Evolutionary conservation across 2,113 vertebrate species (phyloP), one percentile per base, ranked within the genome.

Genomic region (Ptyas mucosa): DNA sequence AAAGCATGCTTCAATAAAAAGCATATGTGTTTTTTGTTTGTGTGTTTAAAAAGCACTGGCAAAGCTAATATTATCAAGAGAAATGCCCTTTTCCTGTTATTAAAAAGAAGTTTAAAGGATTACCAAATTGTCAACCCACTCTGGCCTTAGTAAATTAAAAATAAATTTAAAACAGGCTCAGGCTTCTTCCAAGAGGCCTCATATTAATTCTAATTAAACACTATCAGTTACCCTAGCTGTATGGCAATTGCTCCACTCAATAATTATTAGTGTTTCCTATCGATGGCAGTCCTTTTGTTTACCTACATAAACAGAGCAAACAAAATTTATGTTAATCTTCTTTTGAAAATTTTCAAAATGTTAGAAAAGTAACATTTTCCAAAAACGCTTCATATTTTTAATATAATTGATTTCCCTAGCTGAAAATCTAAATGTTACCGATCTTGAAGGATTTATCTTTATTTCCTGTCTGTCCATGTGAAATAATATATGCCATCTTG

Each of bases 301-400:
- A 91, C 55, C 81, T 93, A 94, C 24, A 92, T 91, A 94, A 96
- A 95, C 55, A 95, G 94, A 23, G 23, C 93, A 95, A 87, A 96
- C 14, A 54, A 5, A 6, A 89, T 94, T 7, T 24, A 92, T 85
- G 49, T 92, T 95, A 12, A 75, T 88, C 55, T 92, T 92, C 20
- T 39, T 87, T 88, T 58, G 86, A 49, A 86, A 94, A 91, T 94
- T 29, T 55, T 18, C 12, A 93, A 89, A 91, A 89, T 23, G 43
- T 58, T 46, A 93, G 51, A 26, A 91, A 92, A 26, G 75, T 8
- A 49, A 11, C 92, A 92, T 89, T 88, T 53, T 5, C 93, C 43
- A 58, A 58, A 58, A 58, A 57, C 90, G 55, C 18, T 93, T 46
- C 69, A 34, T 26, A 88, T 92, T 0, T 6, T 93, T 54, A n/a